Percentiles rank a stretch among this genome's conserved stretches.
These are phyloP conservation scores for Ovis canadensis DNA, from an alignment of 2,113 vertebrate genomes.

Conservation along the genomic window DNA sequence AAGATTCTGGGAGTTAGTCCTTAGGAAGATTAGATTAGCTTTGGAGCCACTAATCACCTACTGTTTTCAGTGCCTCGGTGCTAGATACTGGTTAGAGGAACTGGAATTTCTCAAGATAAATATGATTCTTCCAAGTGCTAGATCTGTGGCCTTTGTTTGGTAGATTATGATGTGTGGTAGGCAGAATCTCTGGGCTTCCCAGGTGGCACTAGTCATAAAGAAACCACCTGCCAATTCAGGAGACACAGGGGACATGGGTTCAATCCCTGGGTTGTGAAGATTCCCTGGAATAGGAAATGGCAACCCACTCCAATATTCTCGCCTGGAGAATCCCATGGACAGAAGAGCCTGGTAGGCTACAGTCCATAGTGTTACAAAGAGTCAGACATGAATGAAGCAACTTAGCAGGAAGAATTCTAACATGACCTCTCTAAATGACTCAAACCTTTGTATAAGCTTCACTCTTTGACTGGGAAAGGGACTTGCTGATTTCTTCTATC, in stretches of 20 bases:
- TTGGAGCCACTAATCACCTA: not conserved
- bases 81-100: not conserved
- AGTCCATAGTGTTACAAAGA: fast-evolving
- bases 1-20: not conserved
- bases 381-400: not conserved
- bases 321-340: not conserved
- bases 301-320: not conserved
- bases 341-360: not conserved
- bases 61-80: not conserved
- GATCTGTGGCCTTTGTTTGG: not conserved
- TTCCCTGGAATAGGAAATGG: not conserved
- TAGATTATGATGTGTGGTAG: not conserved
- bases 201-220: not conserved
- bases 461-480: not conserved
- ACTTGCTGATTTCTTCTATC: not conserved
- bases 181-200: not conserved
- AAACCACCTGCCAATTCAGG: not conserved
- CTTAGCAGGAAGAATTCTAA: not conserved
- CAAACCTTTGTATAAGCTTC: not conserved
- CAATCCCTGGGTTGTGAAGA: not conserved
- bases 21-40: not conserved
- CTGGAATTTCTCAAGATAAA: not conserved
- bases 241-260: not conserved
- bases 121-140: not conserved
- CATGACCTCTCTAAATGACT: not conserved